These are phyloP conservation scores for Junonia oenone DNA, from an alignment of 2,888 invertebrate genomes.

Conservation along the genomic window DNA sequence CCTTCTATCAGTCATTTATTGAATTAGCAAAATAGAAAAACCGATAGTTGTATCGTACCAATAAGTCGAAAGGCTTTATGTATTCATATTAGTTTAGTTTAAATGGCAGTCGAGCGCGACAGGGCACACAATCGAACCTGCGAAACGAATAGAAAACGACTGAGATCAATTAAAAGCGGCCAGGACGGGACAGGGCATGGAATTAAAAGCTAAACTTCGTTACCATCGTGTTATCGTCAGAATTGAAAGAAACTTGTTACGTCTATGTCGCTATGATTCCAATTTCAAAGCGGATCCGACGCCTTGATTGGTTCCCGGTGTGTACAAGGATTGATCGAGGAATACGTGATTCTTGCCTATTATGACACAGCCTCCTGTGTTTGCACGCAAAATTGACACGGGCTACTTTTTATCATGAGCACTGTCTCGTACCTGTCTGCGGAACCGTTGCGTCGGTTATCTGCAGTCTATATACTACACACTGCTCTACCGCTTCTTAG, in stretches of 20 bases:
- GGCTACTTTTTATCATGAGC: slow-evolving; percentile 20
- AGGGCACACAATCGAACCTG: slow-evolving; percentile 40
- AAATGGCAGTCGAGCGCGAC: slow-evolving; percentile 6
- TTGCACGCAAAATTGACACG: slow-evolving; percentile 24
- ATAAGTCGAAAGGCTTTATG: neutral
- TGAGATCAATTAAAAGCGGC: slow-evolving; percentile 62
- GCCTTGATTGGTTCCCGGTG: slow-evolving; percentile 68
- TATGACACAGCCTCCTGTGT: slow-evolving; percentile 25
- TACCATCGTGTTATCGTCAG: slow-evolving; percentile 67
- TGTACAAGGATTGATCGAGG: slow-evolving; percentile 47
- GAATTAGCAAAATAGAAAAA: neutral
- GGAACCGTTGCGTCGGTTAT: neutral
- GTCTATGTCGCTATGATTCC: slow-evolving; percentile 66
- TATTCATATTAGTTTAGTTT: slow-evolving; percentile 16
- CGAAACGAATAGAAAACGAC: slow-evolving; percentile 53
- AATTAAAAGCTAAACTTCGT: slow-evolving; percentile 76
- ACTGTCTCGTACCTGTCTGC: slow-evolving; percentile 13
- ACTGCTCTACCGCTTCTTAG: neutral
- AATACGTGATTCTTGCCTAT: slow-evolving; percentile 48
- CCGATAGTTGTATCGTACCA: neutral
- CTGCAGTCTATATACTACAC: too few relatives aligned
- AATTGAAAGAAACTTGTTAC: slow-evolving; percentile 76
- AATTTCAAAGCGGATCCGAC: slow-evolving; percentile 71
- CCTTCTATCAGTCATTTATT: neutral
- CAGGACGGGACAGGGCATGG: slow-evolving; percentile 41